These are phyloP conservation scores for Triplophysa tibetana DNA, from an alignment of 2,113 vertebrate genomes.

Conservation along the genomic window DNA sequence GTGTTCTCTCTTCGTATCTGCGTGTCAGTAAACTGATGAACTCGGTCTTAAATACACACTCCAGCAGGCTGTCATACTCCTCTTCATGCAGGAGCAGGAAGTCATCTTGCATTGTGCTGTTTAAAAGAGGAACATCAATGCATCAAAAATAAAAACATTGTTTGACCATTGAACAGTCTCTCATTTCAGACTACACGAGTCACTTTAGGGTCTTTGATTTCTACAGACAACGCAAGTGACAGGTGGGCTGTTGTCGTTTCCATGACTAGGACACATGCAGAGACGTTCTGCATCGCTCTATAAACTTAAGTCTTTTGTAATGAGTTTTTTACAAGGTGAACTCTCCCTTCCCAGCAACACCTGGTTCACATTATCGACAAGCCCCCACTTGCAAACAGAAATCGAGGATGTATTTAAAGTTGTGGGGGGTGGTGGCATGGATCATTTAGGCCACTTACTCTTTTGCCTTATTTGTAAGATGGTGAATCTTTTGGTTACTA, in stretches of 20 bases:
- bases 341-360: slow-evolving; percentile 63
- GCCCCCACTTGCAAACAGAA: slow-evolving; percentile 52
- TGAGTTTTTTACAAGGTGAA: slow-evolving; percentile 69
- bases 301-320: slow-evolving; percentile 66
- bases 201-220: not conserved
- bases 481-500: not conserved
- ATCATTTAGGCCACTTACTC: not conserved
- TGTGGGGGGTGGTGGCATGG: not conserved
- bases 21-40: slow-evolving; percentile 92
- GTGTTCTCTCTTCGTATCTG: slow-evolving; percentile 90
- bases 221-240: slow-evolving; percentile 45
- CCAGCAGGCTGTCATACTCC: slow-evolving; percentile 94
- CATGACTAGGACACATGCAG: slow-evolving; percentile 54
- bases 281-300: slow-evolving; percentile 35
- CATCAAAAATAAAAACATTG: not conserved
- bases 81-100: slow-evolving; percentile 92
- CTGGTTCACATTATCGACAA: slow-evolving; percentile 72
- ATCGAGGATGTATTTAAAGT: not conserved
- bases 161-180: not conserved
- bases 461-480: not conserved
- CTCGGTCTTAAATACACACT: slow-evolving; percentile 95
- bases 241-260: slow-evolving; percentile 46
- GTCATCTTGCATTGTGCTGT: slow-evolving; percentile 91
- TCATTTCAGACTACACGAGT: not conserved
- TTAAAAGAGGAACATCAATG: slow-evolving; percentile 8